Evolutionary conservation across 2,113 vertebrate species (phyloP).

Genomic region (Chamaetylas fuelleborni): DNA sequence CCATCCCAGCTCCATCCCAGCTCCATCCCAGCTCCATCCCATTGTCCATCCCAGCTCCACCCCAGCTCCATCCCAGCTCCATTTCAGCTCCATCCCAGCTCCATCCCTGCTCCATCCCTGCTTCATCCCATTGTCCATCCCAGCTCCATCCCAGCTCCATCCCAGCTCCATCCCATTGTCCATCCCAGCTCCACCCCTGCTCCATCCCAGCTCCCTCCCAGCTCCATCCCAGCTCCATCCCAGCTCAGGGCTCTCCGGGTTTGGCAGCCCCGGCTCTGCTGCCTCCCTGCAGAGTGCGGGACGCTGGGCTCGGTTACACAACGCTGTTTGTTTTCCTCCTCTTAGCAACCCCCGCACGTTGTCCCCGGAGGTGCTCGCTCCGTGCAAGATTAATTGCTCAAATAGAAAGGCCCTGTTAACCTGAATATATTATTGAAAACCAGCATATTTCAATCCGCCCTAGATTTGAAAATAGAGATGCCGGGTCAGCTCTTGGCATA

Average conservation of each 20-base stretch:
- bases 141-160: too few relatives aligned
- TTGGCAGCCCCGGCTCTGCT: neutral
- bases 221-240: too few relatives aligned
- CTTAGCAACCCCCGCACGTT: conserved; percentile 29
- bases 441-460: conserved; percentile 43
- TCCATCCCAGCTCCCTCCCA: too few relatives aligned
- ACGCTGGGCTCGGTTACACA: neutral
- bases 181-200: too few relatives aligned
- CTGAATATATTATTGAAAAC: conserved; percentile 43
- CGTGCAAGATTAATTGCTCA: neutral
- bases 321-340: conserved; percentile 16
- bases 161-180: neutral
- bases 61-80: too few relatives aligned
- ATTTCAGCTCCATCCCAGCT: too few relatives aligned
- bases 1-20: too few relatives aligned
- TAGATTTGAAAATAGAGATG: conserved; percentile 44
- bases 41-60: too few relatives aligned
- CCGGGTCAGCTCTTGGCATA: conserved; percentile 32
- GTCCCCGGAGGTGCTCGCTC: neutral
- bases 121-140: too few relatives aligned
- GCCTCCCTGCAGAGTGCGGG: neutral
- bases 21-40: too few relatives aligned
- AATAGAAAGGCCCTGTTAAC: conserved; percentile 34
- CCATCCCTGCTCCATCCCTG: too few relatives aligned
- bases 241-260: neutral